Evolutionary conservation across 2,797 vertebrate species (phyloP), one percentile per base, ranked within the genome.

Genomic region (Catostomus latipinnis): DNA sequence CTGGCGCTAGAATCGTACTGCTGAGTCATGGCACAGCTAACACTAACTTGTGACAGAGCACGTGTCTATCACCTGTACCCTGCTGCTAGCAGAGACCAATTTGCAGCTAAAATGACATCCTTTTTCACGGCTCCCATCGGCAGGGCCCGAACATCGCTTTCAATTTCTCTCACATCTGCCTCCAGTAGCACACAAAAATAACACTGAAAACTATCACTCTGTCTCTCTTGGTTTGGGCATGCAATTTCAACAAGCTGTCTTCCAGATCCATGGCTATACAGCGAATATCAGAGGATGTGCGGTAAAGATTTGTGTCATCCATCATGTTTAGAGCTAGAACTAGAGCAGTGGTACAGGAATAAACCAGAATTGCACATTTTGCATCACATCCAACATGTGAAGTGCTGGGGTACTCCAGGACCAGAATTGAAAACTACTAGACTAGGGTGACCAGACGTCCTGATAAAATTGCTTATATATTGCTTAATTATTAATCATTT

Each of bases 81-180:
- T 61, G 62, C 60, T 68, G 58, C 74, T 50, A 60, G 67, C 74
- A 77, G 71, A 86, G 82, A 83, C 58, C 77, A 66, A 83, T 83
- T 81, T 85, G 50, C 62, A 56, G 74, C 68, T 78, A 53, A 83
- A 83, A 85, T 74, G 75, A 69, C 77, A 82, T 81, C 63, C 77
- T 78, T 82, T 63, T 66, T 22, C 34, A 53, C 73, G 65, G 82
- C 18, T 75, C 73, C 60, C 10, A 7, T 65, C 74, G 49, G 71
- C 81, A 74, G 80, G 45, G 53, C 58, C 54, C 68, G 14, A 67
- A 79, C 10, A 57, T 78, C 74, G 22, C 70, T 76, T 53, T 67
- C 74, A 65, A 71, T 80, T 78, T 72, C 54, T 34, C 48, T 72
- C 65, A 80, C 62, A 56, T 80, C 43, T n/a, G 46, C 82, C 58